Percentiles rank a stretch among this genome's conserved stretches.
Conservation (phyloP, 2,113 vertebrate genomes). For the Poecilia latipinna region DNA sequence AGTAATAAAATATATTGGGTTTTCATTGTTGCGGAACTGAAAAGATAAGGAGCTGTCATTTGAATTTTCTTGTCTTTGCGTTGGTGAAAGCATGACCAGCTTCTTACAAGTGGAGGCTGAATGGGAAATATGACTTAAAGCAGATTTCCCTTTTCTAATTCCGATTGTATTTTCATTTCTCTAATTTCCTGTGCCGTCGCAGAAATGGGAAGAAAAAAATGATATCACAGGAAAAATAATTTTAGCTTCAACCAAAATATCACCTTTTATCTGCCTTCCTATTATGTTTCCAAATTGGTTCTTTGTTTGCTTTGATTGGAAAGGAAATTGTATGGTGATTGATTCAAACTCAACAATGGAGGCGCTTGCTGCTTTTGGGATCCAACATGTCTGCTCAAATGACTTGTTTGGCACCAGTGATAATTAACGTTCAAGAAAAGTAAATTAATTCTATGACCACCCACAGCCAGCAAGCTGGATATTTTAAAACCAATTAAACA, state of each 20-base stretch:
- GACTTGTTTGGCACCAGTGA: not conserved
- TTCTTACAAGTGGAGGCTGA: conserved; percentile 23
- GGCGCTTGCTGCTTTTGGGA: conserved; percentile 13
- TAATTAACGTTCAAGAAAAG: conserved; percentile 15
- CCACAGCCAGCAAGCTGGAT: not conserved
- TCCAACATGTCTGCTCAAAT: conserved; percentile 8
- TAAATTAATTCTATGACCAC: conserved; percentile 13
- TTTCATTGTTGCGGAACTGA: conserved; percentile 41
- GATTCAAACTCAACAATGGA: conserved; percentile 25
- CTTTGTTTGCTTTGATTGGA: conserved; percentile 54
- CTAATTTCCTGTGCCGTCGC: conserved; percentile 37
- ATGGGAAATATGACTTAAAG: conserved; percentile 32
- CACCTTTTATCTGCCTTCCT: conserved; percentile 33
- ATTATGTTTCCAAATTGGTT: conserved; percentile 35
- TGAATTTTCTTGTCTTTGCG: conserved; percentile 40
- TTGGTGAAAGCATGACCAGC: conserved; percentile 22
- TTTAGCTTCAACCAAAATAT: conserved; percentile 22
- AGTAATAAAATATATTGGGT: conserved; percentile 52
- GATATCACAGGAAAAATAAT: conserved; percentile 22
- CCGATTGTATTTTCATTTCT: conserved; percentile 56
- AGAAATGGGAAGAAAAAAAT: conserved; percentile 47
- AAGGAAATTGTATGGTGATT: conserved; percentile 27
- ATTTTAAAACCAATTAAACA: conserved; percentile 21
- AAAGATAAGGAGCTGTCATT: conserved; percentile 60
- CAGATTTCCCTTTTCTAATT: conserved; percentile 38